Conservation (phyloP, 2,888 invertebrate species). For the Noctua pronuba region DNA sequence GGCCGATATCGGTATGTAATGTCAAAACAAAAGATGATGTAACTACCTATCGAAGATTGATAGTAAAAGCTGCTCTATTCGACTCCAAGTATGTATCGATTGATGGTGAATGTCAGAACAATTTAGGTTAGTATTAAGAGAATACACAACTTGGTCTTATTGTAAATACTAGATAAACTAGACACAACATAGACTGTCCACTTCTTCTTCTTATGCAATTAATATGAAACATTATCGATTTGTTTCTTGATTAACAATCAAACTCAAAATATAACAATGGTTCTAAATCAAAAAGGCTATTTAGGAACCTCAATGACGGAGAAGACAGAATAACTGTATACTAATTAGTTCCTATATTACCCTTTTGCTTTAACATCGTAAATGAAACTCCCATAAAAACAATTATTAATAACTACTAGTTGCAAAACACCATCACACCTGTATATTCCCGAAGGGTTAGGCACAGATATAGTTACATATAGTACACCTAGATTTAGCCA, state of each 20-base stretch:
- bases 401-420: background rate
- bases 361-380: background rate
- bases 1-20: slow-evolving; percentile 14
- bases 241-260: background rate
- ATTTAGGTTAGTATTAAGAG: slow-evolving; percentile 15
- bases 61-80: slow-evolving; percentile 1
- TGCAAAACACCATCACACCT: background rate
- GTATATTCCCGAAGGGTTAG: background rate
- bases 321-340: background rate
- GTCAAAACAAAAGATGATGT: slow-evolving; percentile 57
- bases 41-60: slow-evolving; percentile 28
- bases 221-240: background rate
- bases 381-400: background rate
- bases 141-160: background rate
- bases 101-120: slow-evolving; percentile 16
- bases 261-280: background rate
- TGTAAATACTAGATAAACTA: background rate
- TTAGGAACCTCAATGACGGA: background rate
- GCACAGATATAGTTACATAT: background rate
- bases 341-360: background rate
- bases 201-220: background rate
- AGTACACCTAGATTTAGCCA: background rate
- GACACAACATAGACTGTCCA: background rate
- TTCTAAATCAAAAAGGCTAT: background rate
- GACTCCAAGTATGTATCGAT: slow-evolving; percentile 32